Evolutionary conservation across 1,140 invertebrate genomes (phyloP), one percentile per base, ranked within the genome.

Genomic region (Geopemphigus sp.): DNA sequence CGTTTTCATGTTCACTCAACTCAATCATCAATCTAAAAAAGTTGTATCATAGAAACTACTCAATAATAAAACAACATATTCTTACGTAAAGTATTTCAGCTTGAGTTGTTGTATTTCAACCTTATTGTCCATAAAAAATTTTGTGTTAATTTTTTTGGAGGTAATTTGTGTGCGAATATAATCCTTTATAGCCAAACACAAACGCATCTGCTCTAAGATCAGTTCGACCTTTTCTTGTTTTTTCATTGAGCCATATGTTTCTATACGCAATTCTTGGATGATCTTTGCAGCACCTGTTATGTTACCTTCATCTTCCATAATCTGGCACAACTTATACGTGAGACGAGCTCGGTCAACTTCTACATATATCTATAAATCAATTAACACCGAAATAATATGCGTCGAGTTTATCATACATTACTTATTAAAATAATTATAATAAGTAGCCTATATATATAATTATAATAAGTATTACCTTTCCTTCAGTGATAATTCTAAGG

Each of bases 231-330:
- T 99, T 86, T 99, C 98, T 81, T 92, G 89, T 85, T 96, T 95
- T 74, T 98, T 95, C 98, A 99, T 99, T 0, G 97, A 98, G n/a
- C 98, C 98, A 87, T 98, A 99, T 0, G 98, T 99, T 88, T 99
- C 98, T 54, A 99, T 95, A 88, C 99, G 98, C 17, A 99, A 87
- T 86, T 99, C 98, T 85, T 99, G 94, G 85, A 99, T 92, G 82
- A 98, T 94, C 82, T 92, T 90, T 11, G 95, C 94, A 64, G 97
- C 98, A 83, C 94, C 95, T 22, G 91, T 88, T 29, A 98, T 89
- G 85, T 99, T 93, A 0, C 92, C 94, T 86, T 99, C 96, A 5
- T 90, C 90, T 86, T 99, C 98, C 83, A 94, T 92, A 80, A 99
- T 96, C 85, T 95, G 92, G 1, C 98, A 95, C 74, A 99, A 86